Evolutionary conservation across 2,888 invertebrate species (phyloP), one percentile per base, ranked within the genome.

Genomic region (Serripes groenlandicus): DNA sequence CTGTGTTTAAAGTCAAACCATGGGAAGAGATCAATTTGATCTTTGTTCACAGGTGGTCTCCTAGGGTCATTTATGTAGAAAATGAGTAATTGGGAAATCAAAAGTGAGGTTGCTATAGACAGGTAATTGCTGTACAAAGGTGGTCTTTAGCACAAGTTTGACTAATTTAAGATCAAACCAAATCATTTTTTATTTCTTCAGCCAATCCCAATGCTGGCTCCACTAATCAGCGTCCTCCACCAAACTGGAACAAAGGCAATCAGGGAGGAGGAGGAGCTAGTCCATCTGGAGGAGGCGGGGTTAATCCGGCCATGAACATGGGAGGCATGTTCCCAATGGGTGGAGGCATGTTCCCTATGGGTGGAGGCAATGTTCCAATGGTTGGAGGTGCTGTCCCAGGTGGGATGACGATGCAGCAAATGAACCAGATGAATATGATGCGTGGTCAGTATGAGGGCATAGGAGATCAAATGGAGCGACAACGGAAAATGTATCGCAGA

Each of bases 401-500:
- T 34, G 75, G 75, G 32, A 54, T 21, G 23, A n/a, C 21, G 23
- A 30, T 58, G 54, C 26, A 54, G 26, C 66, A 28, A 26, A 64
- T 37, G 70, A 32, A 34, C 52, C 70, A 70, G 54, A 56, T 66
- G 28, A 62, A 54, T 11, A 66, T 75, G 52, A 64, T 66, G 64
- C 11, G 18, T 1, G 49, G 37, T 0, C 69, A 76, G 49, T 69
- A 52, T 23, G 78, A 78, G 35, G 0, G 72, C 34, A 35, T 78
- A 21, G 56, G 66, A 21, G 78, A 78, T 34, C 78, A 78, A 34
- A 58, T 72, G 54, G 78, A 72, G 21, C 62, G 66, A 26, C 72
- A 56, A 28, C 37, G 30, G 0, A 69, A 78, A 23, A 54, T 78
- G 28, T 68, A 78, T 23, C 54, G 42, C 28, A 49, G 64, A 21